A percentile compares a stretch with the other conserved stretches of the same genome.
Evolutionary conservation across 2,113 vertebrate species (phyloP).

Genomic region (Pterocles burchelli): DNA sequence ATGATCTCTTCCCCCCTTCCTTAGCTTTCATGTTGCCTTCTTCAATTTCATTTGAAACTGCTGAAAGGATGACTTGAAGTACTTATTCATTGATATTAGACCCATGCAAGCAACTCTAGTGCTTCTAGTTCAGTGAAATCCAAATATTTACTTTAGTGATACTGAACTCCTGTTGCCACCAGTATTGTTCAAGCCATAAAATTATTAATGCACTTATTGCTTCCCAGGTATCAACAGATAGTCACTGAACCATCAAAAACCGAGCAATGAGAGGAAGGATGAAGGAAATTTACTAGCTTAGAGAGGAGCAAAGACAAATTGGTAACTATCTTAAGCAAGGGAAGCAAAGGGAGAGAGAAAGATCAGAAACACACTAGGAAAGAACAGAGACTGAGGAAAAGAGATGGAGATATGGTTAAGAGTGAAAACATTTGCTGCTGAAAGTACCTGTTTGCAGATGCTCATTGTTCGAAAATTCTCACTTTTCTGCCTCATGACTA

Average conservation of each 20-base stretch:
- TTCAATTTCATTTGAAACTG: neutral
- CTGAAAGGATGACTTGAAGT: neutral
- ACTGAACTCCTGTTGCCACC: neutral
- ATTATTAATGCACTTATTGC: neutral
- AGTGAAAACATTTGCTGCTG: neutral
- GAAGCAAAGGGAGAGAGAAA: neutral
- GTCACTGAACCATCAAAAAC: neutral
- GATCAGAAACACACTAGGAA: neutral
- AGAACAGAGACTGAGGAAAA: neutral
- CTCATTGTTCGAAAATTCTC: neutral
- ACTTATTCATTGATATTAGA: neutral
- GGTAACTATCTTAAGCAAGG: neutral
- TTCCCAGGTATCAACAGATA: neutral
- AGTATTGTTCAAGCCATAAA: neutral
- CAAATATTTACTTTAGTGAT: neutral
- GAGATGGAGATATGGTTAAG: neutral
- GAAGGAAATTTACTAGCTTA: neutral
- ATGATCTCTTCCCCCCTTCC: neutral
- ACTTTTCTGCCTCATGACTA: neutral
- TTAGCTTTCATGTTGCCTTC: neutral
- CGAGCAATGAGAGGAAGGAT: neutral
- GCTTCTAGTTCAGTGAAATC: neutral
- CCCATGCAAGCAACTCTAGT: neutral
- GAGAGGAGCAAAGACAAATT: neutral
- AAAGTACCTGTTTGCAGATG: neutral